Conservation (phyloP, 1,140 invertebrate species). For the Ridgeia piscesae region DNA sequence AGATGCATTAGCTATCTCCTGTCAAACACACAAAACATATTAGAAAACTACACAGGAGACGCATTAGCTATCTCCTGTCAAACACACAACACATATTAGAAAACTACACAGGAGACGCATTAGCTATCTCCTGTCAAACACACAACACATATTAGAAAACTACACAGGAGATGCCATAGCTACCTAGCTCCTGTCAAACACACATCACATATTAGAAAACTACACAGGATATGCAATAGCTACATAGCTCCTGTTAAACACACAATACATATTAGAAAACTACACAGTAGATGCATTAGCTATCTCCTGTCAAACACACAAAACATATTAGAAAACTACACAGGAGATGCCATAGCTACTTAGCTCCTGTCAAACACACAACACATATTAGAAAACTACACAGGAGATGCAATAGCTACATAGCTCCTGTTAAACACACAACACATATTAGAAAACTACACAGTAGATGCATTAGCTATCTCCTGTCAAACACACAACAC, state of each 20-base stretch:
- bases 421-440: background rate
- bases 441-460: background rate
- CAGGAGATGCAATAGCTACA: background rate
- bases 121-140: too few species aligned
- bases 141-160: background rate
- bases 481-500: background rate
- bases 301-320: background rate
- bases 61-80: too few species aligned
- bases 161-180: too few species aligned
- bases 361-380: background rate
- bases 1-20: too few species aligned
- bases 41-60: background rate
- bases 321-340: background rate
- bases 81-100: too few species aligned
- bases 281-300: background rate
- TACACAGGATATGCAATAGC: too few species aligned
- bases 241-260: too few species aligned
- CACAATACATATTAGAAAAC: background rate
- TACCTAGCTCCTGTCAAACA: too few species aligned
- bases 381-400: background rate
- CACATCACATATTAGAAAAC: too few species aligned
- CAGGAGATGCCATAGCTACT: background rate
- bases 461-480: background rate
- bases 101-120: background rate
- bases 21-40: too few species aligned